Evolutionary conservation across 2,888 invertebrate genomes (phyloP).

Genomic region (Melitaea athalia): DNA sequence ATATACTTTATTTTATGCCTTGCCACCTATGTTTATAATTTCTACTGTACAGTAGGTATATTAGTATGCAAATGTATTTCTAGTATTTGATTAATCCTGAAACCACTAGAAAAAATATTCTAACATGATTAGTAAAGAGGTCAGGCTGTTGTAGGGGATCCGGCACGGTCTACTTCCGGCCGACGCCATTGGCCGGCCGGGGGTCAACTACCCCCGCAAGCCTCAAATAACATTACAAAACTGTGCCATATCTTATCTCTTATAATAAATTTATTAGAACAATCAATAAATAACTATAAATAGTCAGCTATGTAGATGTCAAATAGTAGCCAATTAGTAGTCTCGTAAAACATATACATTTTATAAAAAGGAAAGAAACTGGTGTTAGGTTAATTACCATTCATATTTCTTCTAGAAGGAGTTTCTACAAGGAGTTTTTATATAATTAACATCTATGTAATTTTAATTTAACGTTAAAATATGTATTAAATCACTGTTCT

Average conservation of each 20-base stretch:
- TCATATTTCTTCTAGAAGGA: too few relatives aligned
- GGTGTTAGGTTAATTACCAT: too few relatives aligned
- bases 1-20: too few relatives aligned
- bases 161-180: constrained; percentile 39
- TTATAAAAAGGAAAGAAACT: too few relatives aligned
- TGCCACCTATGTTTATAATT: too few relatives aligned
- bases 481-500: too few relatives aligned
- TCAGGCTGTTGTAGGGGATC: constrained; percentile 27
- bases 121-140: constrained; percentile 24
- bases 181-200: constrained; percentile 13
- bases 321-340: neutral
- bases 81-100: neutral
- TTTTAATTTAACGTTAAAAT: too few relatives aligned
- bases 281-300: neutral
- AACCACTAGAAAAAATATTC: constrained; percentile 1
- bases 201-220: constrained; percentile 37
- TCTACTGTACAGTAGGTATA: too few relatives aligned
- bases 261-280: constrained; percentile 8
- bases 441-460: too few relatives aligned
- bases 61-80: too few relatives aligned
- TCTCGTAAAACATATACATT: neutral
- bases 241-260: constrained; percentile 39
- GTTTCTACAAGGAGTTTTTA: too few relatives aligned
- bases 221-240: constrained; percentile 7
- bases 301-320: too few relatives aligned